Conservation (phyloP, 2,888 invertebrate species). For the Flexamia atlantica region DNA sequence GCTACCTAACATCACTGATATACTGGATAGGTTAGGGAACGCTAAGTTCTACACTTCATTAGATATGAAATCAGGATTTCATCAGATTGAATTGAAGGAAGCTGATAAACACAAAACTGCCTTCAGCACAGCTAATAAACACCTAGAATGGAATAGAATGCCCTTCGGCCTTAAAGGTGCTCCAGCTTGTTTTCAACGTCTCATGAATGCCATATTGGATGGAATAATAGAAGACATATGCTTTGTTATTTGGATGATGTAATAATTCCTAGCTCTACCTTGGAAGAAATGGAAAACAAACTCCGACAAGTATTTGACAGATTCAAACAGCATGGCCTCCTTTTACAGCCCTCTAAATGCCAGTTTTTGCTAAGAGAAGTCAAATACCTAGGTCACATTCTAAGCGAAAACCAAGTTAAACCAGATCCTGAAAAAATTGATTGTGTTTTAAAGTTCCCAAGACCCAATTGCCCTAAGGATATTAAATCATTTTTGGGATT, state of each 20-base stretch:
- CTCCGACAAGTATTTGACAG: conserved; percentile 45
- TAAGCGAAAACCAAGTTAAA: neutral
- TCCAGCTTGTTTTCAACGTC: conserved; percentile 36
- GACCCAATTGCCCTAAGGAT: conserved; percentile 33
- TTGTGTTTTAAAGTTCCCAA: neutral
- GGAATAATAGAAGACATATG: conserved; percentile 33
- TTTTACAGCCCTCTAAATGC: conserved; percentile 42
- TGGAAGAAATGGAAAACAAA: conserved; percentile 34
- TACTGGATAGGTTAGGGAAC: conserved; percentile 47
- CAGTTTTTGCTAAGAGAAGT: neutral
- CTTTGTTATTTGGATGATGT: conserved; percentile 58
- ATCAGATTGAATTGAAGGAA: conserved; percentile 57
- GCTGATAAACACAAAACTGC: conserved; percentile 47
- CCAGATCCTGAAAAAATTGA: conserved; percentile 37
- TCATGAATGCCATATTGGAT: conserved; percentile 31
- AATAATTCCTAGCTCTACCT: neutral
- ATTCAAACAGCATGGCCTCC: neutral
- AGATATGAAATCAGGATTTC: conserved; percentile 51
- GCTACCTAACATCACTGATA: conserved; percentile 29
- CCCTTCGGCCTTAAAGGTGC: conserved; percentile 49
- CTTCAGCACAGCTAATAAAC: neutral
- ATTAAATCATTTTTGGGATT: conserved; percentile 43
- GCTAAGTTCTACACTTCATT: conserved; percentile 25
- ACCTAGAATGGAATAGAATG: conserved; percentile 27
- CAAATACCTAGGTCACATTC: conserved; percentile 20